Conservation (phyloP, 2,888 invertebrate species). For the Aromia moschata region DNA sequence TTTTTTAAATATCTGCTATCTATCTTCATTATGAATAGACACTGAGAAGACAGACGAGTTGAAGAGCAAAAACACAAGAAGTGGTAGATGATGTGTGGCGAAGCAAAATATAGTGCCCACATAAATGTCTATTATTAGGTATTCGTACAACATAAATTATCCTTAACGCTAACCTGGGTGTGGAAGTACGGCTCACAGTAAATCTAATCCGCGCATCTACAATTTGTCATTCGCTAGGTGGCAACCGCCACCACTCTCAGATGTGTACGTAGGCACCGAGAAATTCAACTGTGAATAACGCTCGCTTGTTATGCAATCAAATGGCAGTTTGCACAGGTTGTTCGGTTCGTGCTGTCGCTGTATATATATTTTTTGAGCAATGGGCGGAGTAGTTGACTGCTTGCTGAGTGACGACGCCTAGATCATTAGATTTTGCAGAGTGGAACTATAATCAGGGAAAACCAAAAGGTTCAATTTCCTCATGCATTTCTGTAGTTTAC, state of each 20-base stretch:
- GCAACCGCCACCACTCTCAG: not conserved
- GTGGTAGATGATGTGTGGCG: slow-evolving; percentile 10
- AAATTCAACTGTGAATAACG: slow-evolving; percentile 12
- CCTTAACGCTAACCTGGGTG: slow-evolving; percentile 20
- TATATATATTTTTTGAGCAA: too few species aligned
- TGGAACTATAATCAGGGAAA: too few species aligned
- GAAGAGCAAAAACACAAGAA: not conserved
- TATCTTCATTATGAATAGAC: too few species aligned
- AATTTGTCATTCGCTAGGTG: slow-evolving; percentile 26
- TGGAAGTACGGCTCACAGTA: slow-evolving; percentile 22
- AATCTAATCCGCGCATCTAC: slow-evolving; percentile 27
- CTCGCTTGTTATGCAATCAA: slow-evolving; percentile 6
- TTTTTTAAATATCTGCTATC: too few species aligned
- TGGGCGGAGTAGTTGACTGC: too few species aligned
- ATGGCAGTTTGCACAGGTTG: slow-evolving; percentile 8
- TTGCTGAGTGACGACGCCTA: too few species aligned
- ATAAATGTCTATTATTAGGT: slow-evolving; percentile 21
- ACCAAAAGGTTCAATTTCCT: too few species aligned
- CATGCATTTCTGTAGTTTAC: too few species aligned
- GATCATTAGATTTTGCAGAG: too few species aligned
- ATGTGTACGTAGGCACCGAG: slow-evolving; percentile 12
- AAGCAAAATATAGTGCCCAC: slow-evolving; percentile 25
- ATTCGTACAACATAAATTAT: slow-evolving; percentile 28
- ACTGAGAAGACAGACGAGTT: too few species aligned
- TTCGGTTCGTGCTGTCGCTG: not conserved